Evolutionary conservation across 2,797 vertebrate genomes (phyloP).

Genomic region (Phrynocephalus forsythii): DNA sequence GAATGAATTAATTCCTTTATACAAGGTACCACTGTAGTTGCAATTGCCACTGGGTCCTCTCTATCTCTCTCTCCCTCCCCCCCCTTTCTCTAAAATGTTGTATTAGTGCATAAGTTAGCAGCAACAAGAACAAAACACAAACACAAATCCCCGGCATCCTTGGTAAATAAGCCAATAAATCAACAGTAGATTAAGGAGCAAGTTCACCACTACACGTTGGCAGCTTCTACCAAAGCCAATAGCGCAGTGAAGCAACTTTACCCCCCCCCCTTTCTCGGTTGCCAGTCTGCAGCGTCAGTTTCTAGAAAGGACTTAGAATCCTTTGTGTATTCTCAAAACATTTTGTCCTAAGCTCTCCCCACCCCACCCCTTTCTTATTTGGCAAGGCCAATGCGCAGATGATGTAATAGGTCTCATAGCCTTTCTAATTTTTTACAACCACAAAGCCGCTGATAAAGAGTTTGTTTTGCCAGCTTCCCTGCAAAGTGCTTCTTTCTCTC

Average conservation of each 20-base stretch:
- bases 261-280: not conserved
- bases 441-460: not conserved
- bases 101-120: not conserved
- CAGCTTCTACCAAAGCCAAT: not conserved
- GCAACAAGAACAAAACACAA: not conserved
- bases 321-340: constrained; percentile 6
- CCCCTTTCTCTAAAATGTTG: not conserved
- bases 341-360: not conserved
- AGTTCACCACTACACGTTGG: not conserved
- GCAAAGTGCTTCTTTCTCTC: not conserved
- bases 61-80: too few species aligned
- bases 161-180: constrained; percentile 18
- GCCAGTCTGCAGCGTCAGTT: not conserved
- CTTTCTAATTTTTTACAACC: constrained; percentile 13
- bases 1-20: too few species aligned
- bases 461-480: constrained; percentile 17
- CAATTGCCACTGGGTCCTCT: too few species aligned
- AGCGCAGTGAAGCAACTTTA: not conserved
- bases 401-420: constrained; percentile 23
- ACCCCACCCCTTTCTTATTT: not conserved
- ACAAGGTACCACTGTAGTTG: not conserved
- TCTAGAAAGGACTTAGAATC: not conserved
- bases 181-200: constrained; percentile 38
- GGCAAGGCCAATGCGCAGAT: not conserved
- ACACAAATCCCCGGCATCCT: constrained; percentile 11